Base-by-base conservation (phyloP, 2,888 invertebrate genomes). In the Andrena marginata region DNA sequence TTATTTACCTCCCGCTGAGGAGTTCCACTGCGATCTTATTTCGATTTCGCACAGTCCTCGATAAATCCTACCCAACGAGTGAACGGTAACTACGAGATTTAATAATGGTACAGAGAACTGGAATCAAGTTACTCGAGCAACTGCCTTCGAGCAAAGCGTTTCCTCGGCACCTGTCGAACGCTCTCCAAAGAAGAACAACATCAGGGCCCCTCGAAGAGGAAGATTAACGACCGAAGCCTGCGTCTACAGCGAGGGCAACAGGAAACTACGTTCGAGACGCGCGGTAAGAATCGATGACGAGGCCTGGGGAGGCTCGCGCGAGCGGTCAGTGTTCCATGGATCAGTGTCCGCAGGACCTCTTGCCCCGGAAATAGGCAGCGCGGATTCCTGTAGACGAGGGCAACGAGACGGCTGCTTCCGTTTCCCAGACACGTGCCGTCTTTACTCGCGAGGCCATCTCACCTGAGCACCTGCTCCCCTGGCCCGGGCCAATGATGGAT, bases 401-500 rank as follows among this genome's bases (percentile, higher is more conserved):
- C 68, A 60, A 29, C 71, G 64, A 71, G 75, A 79, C 76, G 82
- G 69, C 80, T 84, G 78, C 77, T 91, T 81, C 79, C 71, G 87
- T 74, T 87, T 86, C 77, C 86, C 60, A 83, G 85, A 90, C 89
- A 88, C 91, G 91, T 87, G 85, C 82, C 74, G 60, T 74, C 68
- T 67, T 64, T 54, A 48, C 67, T 63, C 64, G 48, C 54, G 83
- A 6, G 33, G 26, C 56, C 48, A 76, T 74, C 72, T 70, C 76
- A 70, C 71, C 76, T 51, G 81, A 68, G 81, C 81, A 80, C 71
- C 77, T 80, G 77, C 70, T 72, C 59, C 68, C 20, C 16, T 5
- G 42, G 35, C 63, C 35, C 60, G 16, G 71, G 48, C 8, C 60
- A 62, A 84, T 83, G 84, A 84, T 80, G 80, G 84, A 83, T 84